A percentile compares a stretch with the other conserved stretches of the same genome.
phyloP scores from a whole-genome alignment of 2,888 invertebrate genomes.

The Smittia aterrima region DNA sequence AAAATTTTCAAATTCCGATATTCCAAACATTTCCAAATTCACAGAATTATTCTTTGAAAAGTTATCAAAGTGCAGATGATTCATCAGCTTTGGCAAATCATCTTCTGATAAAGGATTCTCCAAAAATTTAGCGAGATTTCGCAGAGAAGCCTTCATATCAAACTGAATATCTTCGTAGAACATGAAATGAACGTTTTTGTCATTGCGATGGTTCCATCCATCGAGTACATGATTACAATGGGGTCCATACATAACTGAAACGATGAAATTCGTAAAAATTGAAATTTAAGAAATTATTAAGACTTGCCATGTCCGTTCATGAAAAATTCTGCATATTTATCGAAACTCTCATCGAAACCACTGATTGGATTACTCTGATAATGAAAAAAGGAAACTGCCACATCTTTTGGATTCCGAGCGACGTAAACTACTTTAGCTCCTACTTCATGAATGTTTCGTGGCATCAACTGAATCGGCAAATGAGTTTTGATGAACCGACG shows the following conservation, averaged over 20 bases:
- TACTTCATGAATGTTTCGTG: slow-evolving; percentile 60
- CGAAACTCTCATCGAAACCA: slow-evolving; percentile 53
- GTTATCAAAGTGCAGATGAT: slow-evolving; percentile 75
- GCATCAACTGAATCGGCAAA: slow-evolving; percentile 71
- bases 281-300: slow-evolving; percentile 58
- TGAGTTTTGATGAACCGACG: slow-evolving; percentile 62
- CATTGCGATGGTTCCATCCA: slow-evolving; percentile 65
- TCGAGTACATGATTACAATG: slow-evolving; percentile 72
- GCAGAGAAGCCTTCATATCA: slow-evolving; percentile 62
- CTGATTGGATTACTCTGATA: slow-evolving; percentile 68
- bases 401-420: slow-evolving; percentile 82
- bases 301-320: background rate
- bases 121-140: slow-evolving; percentile 63
- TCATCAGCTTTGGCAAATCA: slow-evolving; percentile 61
- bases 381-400: slow-evolving; percentile 79
- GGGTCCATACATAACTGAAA: slow-evolving; percentile 63
- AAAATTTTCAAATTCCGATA: background rate
- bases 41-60: slow-evolving; percentile 78
- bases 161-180: slow-evolving; percentile 77
- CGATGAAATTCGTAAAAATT: background rate
- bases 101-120: slow-evolving; percentile 59
- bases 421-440: slow-evolving; percentile 70
- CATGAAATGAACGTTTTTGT: slow-evolving; percentile 70
- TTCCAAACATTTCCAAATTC: background rate
- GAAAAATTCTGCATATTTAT: background rate